Evolutionary conservation across 2,888 invertebrate species (phyloP).

Genomic region (Metacarcinus magister): DNA sequence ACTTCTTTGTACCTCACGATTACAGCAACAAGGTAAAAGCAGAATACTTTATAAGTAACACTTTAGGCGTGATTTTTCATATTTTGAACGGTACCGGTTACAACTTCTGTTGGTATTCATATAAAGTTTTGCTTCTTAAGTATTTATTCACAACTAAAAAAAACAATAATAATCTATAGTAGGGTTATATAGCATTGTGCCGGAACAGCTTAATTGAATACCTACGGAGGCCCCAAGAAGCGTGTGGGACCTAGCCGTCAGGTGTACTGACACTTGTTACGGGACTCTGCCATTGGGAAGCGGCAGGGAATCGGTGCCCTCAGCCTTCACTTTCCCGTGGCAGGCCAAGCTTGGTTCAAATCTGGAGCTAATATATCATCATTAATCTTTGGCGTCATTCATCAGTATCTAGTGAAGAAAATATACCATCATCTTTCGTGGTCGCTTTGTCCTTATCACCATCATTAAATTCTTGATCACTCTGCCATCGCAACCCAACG

Average conservation of each 20-base stretch:
- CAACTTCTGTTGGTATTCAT: neutral
- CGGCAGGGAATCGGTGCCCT: neutral
- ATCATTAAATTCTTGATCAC: constrained; percentile 31
- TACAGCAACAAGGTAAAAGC: neutral
- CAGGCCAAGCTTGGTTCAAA: neutral
- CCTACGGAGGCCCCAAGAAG: neutral
- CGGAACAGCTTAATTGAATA: neutral
- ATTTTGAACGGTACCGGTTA: neutral
- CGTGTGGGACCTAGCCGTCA: neutral
- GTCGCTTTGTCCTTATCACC: constrained; percentile 50
- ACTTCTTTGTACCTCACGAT: no score
- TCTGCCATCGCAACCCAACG: constrained; percentile 12
- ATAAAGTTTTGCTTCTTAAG: neutral
- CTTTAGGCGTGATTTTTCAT: neutral
- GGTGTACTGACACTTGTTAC: neutral
- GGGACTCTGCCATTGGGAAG: neutral
- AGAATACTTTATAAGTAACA: neutral
- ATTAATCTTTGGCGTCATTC: constrained; percentile 55
- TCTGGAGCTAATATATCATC: constrained; percentile 35
- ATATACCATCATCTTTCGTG: constrained; percentile 46
- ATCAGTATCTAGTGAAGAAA: constrained; percentile 57
- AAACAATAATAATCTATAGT: neutral
- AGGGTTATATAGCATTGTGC: neutral
- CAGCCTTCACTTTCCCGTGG: neutral
- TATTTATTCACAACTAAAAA: neutral